phyloP scores from a whole-genome alignment of 2,113 vertebrate species.

The Zosterops borbonicus region DNA sequence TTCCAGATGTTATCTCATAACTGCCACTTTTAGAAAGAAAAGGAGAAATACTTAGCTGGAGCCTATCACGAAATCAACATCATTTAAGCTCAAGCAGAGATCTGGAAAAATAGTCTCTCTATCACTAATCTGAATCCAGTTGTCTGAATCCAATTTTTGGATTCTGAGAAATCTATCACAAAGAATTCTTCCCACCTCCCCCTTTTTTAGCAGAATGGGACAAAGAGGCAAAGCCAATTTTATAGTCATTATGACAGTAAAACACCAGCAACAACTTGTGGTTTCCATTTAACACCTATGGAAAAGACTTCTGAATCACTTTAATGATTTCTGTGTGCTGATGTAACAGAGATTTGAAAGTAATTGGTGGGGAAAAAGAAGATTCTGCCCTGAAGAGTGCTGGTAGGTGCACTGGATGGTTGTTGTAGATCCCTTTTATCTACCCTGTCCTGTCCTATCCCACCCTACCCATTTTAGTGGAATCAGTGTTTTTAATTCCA shows the following conservation, averaged over 20 bases:
- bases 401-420: neutral
- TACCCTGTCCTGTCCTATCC: neutral
- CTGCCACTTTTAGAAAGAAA: neutral
- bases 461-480: neutral
- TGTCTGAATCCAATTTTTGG: no score
- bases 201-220: fast-evolving
- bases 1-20: neutral
- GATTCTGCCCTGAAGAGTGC: neutral
- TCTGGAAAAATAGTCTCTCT: neutral
- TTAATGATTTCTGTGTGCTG: neutral
- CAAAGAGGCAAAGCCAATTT: neutral
- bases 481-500: neutral
- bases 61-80: neutral
- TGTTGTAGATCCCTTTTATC: neutral
- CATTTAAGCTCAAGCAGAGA: neutral
- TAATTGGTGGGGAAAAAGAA: neutral
- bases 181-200: neutral
- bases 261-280: neutral
- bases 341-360: neutral
- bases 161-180: neutral
- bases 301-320: neutral
- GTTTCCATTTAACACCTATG: neutral
- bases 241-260: neutral
- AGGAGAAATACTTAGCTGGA: neutral
- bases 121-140: neutral